A percentile compares a stretch with the other conserved stretches of the same genome.
Conservation (phyloP, 1,140 invertebrate genomes). For the Paraescarpia echinospica region DNA sequence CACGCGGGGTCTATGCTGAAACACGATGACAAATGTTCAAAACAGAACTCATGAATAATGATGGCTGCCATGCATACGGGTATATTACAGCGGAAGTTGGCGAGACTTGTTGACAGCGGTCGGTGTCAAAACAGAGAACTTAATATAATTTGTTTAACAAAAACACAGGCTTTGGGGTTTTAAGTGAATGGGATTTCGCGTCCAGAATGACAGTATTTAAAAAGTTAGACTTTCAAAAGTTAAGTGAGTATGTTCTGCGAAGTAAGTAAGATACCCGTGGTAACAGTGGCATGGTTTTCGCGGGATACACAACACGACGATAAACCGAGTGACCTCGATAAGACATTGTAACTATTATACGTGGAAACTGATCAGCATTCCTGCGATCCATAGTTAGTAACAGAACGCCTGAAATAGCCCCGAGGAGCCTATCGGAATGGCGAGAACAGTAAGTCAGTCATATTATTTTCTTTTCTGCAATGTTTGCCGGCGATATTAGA, state of each 20-base stretch:
- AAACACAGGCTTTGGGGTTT: not conserved
- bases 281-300: not conserved
- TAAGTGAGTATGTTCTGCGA: not conserved
- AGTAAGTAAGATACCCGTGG: not conserved
- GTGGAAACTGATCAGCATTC: not conserved
- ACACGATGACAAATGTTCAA: not conserved
- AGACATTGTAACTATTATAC: not conserved
- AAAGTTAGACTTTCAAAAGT: not conserved
- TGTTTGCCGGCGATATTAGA: not conserved
- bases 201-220: not conserved
- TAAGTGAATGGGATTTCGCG: not conserved
- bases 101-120: not conserved
- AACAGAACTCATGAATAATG: not conserved
- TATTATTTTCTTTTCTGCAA: not conserved
- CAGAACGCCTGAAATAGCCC: not conserved
- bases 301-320: not conserved
- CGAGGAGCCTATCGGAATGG: not conserved
- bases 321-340: not conserved
- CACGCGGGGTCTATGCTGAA: not conserved
- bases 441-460: not conserved
- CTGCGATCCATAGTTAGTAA: not conserved
- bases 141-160: not conserved
- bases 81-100: not conserved
- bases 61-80: not conserved
- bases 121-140: too few relatives aligned